These are phyloP conservation scores for Diarsia dahlii DNA, from an alignment of 2,888 invertebrate genomes.

Conservation along the genomic window DNA sequence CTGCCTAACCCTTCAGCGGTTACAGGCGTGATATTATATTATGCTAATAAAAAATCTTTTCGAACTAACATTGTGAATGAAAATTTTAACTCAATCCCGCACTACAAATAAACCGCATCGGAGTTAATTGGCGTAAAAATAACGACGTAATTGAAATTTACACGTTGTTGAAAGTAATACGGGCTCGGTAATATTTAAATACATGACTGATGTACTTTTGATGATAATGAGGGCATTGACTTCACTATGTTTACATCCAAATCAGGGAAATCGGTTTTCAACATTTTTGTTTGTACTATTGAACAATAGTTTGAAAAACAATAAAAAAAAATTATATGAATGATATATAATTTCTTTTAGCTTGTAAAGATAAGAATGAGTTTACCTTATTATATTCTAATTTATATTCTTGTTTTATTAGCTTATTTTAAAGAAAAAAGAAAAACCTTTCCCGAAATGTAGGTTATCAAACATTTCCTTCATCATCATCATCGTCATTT, in stretches of 20 bases:
- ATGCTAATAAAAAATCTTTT: slow-evolving; percentile 44
- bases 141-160: slow-evolving; percentile 85
- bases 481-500: no score
- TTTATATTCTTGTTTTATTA: no score
- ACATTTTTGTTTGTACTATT: no score
- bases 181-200: slow-evolving; percentile 39
- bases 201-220: slow-evolving; percentile 27
- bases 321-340: neutral
- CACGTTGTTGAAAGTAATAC: slow-evolving; percentile 71
- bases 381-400: neutral
- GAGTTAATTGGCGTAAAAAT: slow-evolving; percentile 89
- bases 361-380: neutral
- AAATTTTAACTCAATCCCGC: slow-evolving; percentile 69
- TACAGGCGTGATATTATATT: no score
- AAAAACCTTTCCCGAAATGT: neutral
- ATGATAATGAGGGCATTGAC: slow-evolving; percentile 29
- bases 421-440: neutral
- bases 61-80: slow-evolving; percentile 66
- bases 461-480: no score
- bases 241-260: neutral
- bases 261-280: neutral
- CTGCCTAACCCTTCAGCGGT: no score
- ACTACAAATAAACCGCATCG: slow-evolving; percentile 78
- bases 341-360: neutral
- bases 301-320: no score